Conservation (phyloP, 2,797 vertebrate genomes). For the Lepilemur septentrionalis region DNA sequence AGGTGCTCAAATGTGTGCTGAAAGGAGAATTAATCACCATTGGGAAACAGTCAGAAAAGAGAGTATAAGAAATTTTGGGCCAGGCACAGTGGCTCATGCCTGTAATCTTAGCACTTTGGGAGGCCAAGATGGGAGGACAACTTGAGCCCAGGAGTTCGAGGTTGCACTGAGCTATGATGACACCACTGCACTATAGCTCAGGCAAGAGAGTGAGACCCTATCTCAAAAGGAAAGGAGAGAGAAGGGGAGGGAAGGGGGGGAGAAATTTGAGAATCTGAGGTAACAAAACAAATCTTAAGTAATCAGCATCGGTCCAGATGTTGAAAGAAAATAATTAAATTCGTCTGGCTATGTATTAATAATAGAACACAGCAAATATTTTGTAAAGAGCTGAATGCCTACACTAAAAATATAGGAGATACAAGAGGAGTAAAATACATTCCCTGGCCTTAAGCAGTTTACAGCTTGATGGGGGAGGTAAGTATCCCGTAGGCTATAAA, state of each 20-base stretch:
- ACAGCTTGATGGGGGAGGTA: neutral
- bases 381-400: neutral
- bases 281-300: constrained; percentile 28
- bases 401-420: neutral
- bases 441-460: neutral
- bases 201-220: too few species aligned
- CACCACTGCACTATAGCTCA: too few species aligned
- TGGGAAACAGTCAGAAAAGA: constrained; percentile 4
- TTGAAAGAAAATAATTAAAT: neutral
- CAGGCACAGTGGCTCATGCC: neutral
- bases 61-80: neutral
- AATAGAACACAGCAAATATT: neutral
- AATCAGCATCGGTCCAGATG: neutral
- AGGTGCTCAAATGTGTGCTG: neutral
- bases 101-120: neutral
- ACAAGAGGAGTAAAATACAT: neutral
- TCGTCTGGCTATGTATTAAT: neutral
- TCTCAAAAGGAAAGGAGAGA: neutral
- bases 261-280: neutral
- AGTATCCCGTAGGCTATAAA: neutral
- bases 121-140: neutral
- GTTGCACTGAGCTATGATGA: neutral
- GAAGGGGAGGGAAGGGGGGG: too few species aligned
- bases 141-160: neutral
- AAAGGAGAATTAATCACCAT: neutral